Evolutionary conservation across 1,140 invertebrate genomes (phyloP).

Genomic region (Belonocnema kinseyi): DNA sequence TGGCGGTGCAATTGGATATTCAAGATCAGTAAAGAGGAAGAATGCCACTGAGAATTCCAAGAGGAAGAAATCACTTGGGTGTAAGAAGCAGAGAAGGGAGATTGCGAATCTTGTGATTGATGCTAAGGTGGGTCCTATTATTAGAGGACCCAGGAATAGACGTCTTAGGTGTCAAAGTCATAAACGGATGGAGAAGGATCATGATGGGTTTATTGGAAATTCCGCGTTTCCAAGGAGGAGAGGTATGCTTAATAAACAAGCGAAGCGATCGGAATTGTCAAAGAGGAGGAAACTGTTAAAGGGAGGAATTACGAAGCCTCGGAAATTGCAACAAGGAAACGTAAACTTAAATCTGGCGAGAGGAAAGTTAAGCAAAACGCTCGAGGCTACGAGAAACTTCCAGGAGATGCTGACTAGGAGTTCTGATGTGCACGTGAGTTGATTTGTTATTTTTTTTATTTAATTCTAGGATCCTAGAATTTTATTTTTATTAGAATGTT

Average conservation of each 20-base stretch:
- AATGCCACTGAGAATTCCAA: constrained; percentile 34
- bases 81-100: constrained; percentile 61
- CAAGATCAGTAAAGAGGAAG: constrained; percentile 14
- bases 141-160: constrained; percentile 56
- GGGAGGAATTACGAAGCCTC: constrained; percentile 28
- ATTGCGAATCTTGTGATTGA: constrained; percentile 66
- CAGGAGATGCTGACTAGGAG: not conserved
- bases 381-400: not conserved
- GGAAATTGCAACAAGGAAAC: constrained; percentile 1
- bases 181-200: not conserved
- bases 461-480: not conserved
- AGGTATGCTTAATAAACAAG: constrained; percentile 9
- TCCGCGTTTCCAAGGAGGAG: constrained; percentile 4
- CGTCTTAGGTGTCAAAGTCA: constrained; percentile 47
- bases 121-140: constrained; percentile 61
- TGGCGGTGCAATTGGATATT: constrained; percentile 11
- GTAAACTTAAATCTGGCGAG: constrained; percentile 17
- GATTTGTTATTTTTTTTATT: not conserved
- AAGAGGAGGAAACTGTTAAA: constrained; percentile 41
- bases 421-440: not conserved
- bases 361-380: not conserved
- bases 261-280: constrained; percentile 11
- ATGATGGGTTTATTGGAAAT: not conserved
- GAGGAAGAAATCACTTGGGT: constrained; percentile 10
- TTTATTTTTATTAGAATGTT: no score